A percentile compares a stretch with the other conserved stretches of the same genome.
These are phyloP conservation scores for Leptoclinus maculatus DNA, from an alignment of 2,797 vertebrate genomes.

Conservation along the genomic window DNA sequence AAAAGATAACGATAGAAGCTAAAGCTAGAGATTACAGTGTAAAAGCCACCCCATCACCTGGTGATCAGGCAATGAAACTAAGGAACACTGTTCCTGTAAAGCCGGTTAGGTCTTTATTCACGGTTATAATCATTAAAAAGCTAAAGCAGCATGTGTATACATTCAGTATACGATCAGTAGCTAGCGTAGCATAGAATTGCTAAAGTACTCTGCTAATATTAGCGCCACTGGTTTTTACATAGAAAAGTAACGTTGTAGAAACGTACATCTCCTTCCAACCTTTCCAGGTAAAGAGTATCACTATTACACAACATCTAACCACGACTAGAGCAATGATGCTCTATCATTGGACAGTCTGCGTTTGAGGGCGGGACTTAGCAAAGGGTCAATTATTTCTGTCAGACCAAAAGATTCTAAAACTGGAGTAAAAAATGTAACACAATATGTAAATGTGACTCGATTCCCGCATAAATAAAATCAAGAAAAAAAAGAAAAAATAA, in stretches of 20 bases:
- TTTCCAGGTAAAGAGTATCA: no score
- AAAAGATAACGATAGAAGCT: no score
- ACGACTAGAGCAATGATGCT: background rate
- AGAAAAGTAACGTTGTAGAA: no score
- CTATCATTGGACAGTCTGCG: background rate
- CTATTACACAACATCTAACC: background rate
- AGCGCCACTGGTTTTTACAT: no score
- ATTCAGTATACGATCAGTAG: background rate
- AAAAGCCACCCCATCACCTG: no score
- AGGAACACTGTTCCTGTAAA: background rate
- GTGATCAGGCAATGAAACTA: no score
- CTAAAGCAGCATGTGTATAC: background rate
- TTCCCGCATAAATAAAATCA: background rate
- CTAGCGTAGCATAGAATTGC: no score
- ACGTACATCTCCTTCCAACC: no score
- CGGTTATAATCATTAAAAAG: background rate
- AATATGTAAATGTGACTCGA: slow-evolving; percentile 5
- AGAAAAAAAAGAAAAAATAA: background rate
- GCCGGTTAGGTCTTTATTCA: background rate
- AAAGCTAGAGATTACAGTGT: no score
- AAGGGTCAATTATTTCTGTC: background rate
- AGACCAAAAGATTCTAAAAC: background rate
- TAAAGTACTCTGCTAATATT: no score
- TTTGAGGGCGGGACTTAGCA: background rate
- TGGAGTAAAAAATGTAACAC: background rate